Conservation (phyloP, 2,113 vertebrate genomes). For the Chionis minor region DNA sequence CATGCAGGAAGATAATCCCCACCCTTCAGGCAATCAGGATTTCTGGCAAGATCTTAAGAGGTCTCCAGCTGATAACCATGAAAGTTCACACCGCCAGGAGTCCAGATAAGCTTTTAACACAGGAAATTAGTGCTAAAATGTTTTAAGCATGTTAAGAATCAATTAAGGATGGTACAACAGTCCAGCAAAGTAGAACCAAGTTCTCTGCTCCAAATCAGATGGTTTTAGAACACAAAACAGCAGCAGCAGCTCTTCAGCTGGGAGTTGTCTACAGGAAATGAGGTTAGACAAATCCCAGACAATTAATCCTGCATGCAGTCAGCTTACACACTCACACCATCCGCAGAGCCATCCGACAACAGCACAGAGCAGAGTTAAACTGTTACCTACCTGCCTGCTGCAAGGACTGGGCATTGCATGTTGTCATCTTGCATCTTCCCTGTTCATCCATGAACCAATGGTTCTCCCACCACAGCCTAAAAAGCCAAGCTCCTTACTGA, state of each 20-base stretch:
- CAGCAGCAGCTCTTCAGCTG: neutral
- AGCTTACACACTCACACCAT: neutral
- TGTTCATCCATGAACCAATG: accelerated
- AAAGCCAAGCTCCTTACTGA: neutral
- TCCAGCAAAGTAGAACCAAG: neutral
- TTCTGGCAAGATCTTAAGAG: conserved; percentile 56
- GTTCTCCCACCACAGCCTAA: neutral
- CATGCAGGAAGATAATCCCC: conserved; percentile 42
- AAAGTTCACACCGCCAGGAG: conserved; percentile 49
- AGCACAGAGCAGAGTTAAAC: neutral
- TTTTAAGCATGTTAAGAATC: conserved; percentile 42
- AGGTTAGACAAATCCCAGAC: conserved; percentile 13
- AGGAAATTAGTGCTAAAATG: conserved; percentile 62
- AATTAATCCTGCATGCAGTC: conserved; percentile 32
- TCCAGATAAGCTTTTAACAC: conserved; percentile 57
- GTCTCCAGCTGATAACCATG: conserved; percentile 57
- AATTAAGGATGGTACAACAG: conserved; percentile 41
- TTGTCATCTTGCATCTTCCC: neutral
- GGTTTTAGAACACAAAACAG: conserved; percentile 17
- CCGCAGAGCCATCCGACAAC: neutral
- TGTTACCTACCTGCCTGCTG: neutral
- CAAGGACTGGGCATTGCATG: neutral
- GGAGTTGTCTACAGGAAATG: conserved; percentile 7
- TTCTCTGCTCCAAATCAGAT: neutral
- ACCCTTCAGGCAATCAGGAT: conserved; percentile 17